Evolutionary conservation across 2,888 invertebrate species (phyloP).

Genomic region (Drosophila kambysellisi): DNA sequence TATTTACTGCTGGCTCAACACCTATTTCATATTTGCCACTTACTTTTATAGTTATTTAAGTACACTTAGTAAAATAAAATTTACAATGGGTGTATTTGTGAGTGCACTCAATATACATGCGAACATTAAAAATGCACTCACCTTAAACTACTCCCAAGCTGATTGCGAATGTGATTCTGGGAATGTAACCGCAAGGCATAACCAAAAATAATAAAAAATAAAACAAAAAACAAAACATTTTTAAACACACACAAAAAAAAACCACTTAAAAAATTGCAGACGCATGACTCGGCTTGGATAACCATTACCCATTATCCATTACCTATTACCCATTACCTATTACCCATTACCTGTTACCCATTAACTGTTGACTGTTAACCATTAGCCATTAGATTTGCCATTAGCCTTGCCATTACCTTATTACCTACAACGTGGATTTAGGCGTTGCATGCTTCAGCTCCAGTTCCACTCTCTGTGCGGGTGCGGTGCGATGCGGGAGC

Average conservation of each 20-base stretch:
- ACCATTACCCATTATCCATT: slow-evolving; percentile 24
- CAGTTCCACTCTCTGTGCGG: slow-evolving; percentile 16
- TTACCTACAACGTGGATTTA: slow-evolving; percentile 59
- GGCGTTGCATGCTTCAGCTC: slow-evolving; percentile 56
- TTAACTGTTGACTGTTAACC: slow-evolving; percentile 31
- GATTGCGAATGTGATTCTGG: slow-evolving; percentile 27
- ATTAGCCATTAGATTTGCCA: slow-evolving; percentile 40
- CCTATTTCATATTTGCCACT: not conserved
- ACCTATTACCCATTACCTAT: slow-evolving; percentile 34
- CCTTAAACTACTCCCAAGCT: slow-evolving; percentile 17
- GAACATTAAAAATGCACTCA: not conserved
- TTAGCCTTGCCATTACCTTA: slow-evolving; percentile 57
- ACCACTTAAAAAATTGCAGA: slow-evolving; percentile 45
- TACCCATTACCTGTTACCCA: slow-evolving; percentile 12
- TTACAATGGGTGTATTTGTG: not conserved
- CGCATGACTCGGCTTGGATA: slow-evolving; percentile 42
- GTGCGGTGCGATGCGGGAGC: not conserved
- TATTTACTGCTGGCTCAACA: not conserved
- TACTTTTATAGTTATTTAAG: not conserved
- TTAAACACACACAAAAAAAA: slow-evolving; percentile 1
- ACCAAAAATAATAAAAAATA: slow-evolving; percentile 19
- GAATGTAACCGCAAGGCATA: slow-evolving; percentile 41
- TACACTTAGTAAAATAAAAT: not conserved
- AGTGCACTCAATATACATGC: not conserved
- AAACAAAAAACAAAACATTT: not conserved